A percentile compares a stretch with the other conserved stretches of the same genome.
phyloP scores from a whole-genome alignment of 2,888 invertebrate genomes.

The Eremobia ochroleuca region DNA sequence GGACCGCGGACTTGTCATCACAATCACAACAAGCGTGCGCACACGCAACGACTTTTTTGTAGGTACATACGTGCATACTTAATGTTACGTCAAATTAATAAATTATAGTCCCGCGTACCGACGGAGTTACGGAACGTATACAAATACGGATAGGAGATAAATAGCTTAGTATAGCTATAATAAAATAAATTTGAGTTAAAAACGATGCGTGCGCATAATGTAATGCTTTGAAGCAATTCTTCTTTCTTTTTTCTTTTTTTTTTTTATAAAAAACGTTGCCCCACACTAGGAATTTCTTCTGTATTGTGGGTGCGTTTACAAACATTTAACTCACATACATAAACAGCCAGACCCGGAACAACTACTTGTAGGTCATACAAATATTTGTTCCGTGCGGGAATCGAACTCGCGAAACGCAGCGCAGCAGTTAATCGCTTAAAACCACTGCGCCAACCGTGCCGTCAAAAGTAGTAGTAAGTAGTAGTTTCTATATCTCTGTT shows the following conservation, averaged over 20 bases:
- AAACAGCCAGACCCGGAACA: too few species aligned
- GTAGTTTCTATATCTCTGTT: not conserved
- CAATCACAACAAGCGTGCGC: not conserved
- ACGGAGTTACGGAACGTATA: not conserved
- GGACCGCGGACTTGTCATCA: not conserved
- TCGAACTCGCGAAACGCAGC: too few species aligned
- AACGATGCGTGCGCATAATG: conserved; percentile 2
- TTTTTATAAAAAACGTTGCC: too few species aligned
- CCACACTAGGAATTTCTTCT: too few species aligned
- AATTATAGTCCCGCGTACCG: not conserved
- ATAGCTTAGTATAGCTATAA: not conserved
- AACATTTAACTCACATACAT: too few species aligned
- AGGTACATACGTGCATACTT: not conserved
- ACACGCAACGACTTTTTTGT: not conserved
- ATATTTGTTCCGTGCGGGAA: too few species aligned
- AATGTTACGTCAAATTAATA: conserved; percentile 2
- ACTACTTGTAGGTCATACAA: too few species aligned
- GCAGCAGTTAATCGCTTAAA: too few species aligned
- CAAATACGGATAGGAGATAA: not conserved
- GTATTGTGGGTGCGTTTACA: too few species aligned
- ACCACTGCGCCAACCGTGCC: too few species aligned
- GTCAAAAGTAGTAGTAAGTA: too few species aligned
- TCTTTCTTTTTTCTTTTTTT: too few species aligned
- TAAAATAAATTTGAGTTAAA: not conserved
- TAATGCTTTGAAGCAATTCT: not conserved